Conservation (phyloP, 2,888 invertebrate species). For the Clitarchus hookeri region DNA sequence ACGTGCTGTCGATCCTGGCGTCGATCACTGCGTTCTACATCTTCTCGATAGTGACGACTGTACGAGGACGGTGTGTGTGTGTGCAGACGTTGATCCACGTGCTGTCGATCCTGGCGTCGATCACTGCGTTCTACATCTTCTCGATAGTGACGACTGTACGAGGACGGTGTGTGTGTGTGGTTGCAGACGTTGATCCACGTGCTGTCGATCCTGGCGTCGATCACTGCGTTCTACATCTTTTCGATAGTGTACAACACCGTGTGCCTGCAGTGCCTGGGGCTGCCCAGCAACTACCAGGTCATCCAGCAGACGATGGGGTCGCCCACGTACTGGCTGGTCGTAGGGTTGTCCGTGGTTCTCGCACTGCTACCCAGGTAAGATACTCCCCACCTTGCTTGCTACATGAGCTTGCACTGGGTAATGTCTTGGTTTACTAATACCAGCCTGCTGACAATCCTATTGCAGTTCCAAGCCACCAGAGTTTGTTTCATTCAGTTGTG, state of each 20-base stretch:
- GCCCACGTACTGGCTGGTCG: constrained; percentile 80
- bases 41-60: constrained; percentile 74
- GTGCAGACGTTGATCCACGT: constrained; percentile 85
- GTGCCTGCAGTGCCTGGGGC: constrained; percentile 78
- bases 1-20: constrained; percentile 73
- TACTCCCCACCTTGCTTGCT: no score
- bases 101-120: constrained; percentile 74
- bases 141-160: constrained; percentile 67
- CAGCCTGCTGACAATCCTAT: no score
- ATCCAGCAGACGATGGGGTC: constrained; percentile 76
- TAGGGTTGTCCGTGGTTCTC: constrained; percentile 74
- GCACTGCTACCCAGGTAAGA: constrained; percentile 81
- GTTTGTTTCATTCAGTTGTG: no score
- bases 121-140: constrained; percentile 80
- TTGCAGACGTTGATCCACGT: constrained; percentile 85
- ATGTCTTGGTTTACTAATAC: no score
- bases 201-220: constrained; percentile 74
- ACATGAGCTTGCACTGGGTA: no score
- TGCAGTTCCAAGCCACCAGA: no score
- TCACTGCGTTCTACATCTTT: constrained; percentile 80
- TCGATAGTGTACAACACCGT: constrained; percentile 82
- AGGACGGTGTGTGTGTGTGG: constrained; percentile 37
- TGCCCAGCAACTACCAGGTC: constrained; percentile 88
- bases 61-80: constrained; percentile 35
- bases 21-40: constrained; percentile 82